Base-by-base conservation (phyloP, 1,140 invertebrate genomes). In the Nasonia vitripennis region DNA sequence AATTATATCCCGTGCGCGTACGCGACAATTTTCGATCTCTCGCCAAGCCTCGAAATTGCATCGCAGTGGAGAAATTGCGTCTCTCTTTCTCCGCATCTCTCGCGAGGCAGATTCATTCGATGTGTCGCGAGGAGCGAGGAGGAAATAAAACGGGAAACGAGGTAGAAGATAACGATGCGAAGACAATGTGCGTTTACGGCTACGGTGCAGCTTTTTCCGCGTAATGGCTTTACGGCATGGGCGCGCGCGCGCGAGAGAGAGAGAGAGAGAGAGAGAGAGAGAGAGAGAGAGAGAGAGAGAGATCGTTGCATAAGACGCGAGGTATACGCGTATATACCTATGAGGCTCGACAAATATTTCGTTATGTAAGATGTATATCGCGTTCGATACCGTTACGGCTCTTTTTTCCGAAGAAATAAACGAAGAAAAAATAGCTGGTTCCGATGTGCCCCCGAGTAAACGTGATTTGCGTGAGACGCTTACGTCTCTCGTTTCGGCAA, bases 331-430 rank as follows among this genome's bases (percentile, higher is more conserved):
- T 23, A 27, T 12, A 41, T 68, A 37, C 67, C 74, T 45, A 78
- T n/a, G 77, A 84, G 73, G 34, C 78, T 5, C 78, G 78, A 75
- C 48, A 68, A 81, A 85, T 81, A 85, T 85, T 81, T 48, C 51
- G 45, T 85, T 80, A 48, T 10, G 71, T 45, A 85, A 85, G 27
- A 48, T 37, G 2, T 17, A 6, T 48, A 62, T 78, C 74, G 12
- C 23, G 34, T 9, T 45, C 51, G 81, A 68, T 77, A 9, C 41
- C 41, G 41, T 45, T 45, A 45, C 41, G 7, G 41, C 10, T 37
- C 34, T 45, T 45, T 45, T 45, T 10, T 9, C 9, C 10, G 6
- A 10, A 45, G 41, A 45, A 45, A 45, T 10, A 27, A 27, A 27
- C 9, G 6, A 10, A 45, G 41, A 45, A 45, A 45, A 45, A 45